Evolutionary conservation across 2,113 vertebrate genomes (phyloP).

Genomic region (Hippocampus comes): DNA sequence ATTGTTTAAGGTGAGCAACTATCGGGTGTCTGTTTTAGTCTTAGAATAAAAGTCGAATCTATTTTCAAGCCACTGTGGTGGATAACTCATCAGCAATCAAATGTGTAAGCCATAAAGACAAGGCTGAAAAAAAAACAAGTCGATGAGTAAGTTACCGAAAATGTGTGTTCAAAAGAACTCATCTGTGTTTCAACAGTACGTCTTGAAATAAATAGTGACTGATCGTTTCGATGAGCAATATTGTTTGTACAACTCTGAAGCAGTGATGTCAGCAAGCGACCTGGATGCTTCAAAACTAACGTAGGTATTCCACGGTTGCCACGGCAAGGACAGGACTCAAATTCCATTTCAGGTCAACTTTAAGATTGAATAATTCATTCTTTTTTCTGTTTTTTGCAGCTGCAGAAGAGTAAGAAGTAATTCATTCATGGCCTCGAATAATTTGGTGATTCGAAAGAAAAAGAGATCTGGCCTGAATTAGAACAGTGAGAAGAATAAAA

Average conservation of each 20-base stretch:
- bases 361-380: neutral
- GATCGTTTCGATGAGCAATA: neutral
- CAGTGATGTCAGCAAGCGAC: neutral
- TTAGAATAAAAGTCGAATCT: neutral
- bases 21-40: neutral
- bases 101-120: neutral
- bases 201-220: no score
- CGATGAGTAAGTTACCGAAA: neutral
- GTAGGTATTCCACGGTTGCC: neutral
- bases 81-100: neutral
- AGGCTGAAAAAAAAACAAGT: neutral
- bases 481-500: neutral
- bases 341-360: neutral
- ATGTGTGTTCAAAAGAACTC: neutral
- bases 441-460: neutral
- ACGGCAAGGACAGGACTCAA: neutral
- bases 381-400: neutral
- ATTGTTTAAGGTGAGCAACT: neutral
- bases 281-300: neutral
- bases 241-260: neutral
- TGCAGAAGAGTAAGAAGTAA: neutral
- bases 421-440: neutral
- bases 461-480: neutral
- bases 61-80: neutral
- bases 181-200: neutral